A percentile compares a stretch with the other conserved stretches of the same genome.
phyloP scores from a whole-genome alignment of 1,140 invertebrate species.

The Lucilia cuprina region DNA sequence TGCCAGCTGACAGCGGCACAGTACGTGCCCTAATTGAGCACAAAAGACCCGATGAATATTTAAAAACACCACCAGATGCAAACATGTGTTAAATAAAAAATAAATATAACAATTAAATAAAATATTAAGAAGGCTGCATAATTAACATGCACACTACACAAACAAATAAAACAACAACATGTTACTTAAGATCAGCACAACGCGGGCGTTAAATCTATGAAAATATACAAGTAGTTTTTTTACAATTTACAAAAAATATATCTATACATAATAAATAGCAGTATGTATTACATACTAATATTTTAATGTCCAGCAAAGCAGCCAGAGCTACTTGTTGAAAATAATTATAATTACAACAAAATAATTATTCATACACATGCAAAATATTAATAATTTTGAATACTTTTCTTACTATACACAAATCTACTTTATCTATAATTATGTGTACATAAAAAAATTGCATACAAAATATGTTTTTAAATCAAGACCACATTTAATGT shows the following conservation, averaged over 20 bases:
- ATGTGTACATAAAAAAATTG: no score
- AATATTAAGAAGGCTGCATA: background rate
- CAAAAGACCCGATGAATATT: conserved; percentile 84
- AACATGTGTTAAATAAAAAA: conserved; percentile 49
- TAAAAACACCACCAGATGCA: conserved; percentile 79
- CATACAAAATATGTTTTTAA: no score
- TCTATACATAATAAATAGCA: background rate
- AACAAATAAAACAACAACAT: conserved; percentile 8
- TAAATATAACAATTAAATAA: background rate
- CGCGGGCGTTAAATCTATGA: conserved; percentile 19
- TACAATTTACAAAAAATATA: background rate
- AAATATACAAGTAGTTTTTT: background rate
- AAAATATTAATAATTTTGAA: no score
- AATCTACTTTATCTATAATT: no score
- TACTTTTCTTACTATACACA: no score
- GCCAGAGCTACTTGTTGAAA: background rate
- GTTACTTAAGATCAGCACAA: background rate
- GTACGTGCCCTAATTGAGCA: conserved; percentile 90
- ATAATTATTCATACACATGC: background rate
- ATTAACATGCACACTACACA: background rate
- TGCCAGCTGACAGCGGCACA: conserved; percentile 90
- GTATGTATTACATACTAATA: no score
- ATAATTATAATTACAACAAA: background rate
- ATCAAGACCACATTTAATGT: no score
- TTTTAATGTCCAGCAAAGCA: background rate